phyloP scores from a whole-genome alignment of 2,797 vertebrate genomes.

The Florisuga fusca region DNA sequence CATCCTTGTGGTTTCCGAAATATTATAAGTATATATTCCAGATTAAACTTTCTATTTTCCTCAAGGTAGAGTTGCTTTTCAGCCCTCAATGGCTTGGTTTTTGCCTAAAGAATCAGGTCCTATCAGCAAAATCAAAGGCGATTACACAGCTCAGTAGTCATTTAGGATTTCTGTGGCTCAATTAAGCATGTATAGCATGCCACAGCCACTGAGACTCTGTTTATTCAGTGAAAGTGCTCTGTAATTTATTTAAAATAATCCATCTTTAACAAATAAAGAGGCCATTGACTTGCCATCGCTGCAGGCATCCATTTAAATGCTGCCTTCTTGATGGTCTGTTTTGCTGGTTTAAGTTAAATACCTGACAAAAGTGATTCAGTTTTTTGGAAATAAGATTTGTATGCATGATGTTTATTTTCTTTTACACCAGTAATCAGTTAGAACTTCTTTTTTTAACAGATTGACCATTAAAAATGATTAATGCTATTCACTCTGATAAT shows the following conservation, averaged over 20 bases:
- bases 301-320: constrained; percentile 92
- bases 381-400: constrained; percentile 78
- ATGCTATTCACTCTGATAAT: constrained; percentile 73
- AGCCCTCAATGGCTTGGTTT: constrained; percentile 84
- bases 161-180: constrained; percentile 94
- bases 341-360: constrained; percentile 85
- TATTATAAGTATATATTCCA: constrained; percentile 88
- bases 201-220: constrained; percentile 95
- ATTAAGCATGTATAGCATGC: constrained; percentile 91
- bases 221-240: constrained; percentile 99
- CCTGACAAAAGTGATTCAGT: constrained; percentile 84
- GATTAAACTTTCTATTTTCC: constrained; percentile 83
- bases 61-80: constrained; percentile 83
- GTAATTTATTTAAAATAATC: constrained; percentile 99
- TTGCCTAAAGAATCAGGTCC: constrained; percentile 86
- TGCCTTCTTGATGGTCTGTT: constrained; percentile 86
- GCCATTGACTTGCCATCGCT: constrained; percentile 91
- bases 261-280: constrained; percentile 99
- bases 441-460: constrained; percentile 65
- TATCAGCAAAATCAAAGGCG: constrained; percentile 91
- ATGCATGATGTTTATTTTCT: constrained; percentile 76
- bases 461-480: constrained; percentile 81
- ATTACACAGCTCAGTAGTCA: constrained; percentile 91
- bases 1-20: constrained; percentile 85
- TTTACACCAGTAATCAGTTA: constrained; percentile 74